Conservation (phyloP, 1,140 invertebrate genomes). For the Formica exsecta region DNA sequence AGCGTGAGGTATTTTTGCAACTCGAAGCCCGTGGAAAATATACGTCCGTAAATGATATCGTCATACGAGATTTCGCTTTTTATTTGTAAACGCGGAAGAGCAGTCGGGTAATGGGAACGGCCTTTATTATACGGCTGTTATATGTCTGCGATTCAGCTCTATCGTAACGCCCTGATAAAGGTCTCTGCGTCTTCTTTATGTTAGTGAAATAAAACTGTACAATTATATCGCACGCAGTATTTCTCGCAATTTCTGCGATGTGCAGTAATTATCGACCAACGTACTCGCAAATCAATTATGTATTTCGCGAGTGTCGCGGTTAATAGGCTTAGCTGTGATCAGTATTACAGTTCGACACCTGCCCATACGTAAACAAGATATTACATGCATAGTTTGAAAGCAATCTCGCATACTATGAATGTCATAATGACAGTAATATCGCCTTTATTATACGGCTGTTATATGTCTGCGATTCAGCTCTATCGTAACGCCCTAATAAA, state of each 20-base stretch:
- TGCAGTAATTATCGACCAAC: slow-evolving; percentile 23
- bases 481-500: slow-evolving; percentile 38
- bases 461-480: slow-evolving; percentile 48
- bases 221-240: background rate
- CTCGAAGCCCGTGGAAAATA: background rate
- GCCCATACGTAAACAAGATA: too few species aligned
- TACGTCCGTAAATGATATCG: slow-evolving; percentile 47
- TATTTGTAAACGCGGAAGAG: slow-evolving; percentile 58
- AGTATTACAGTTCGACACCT: too few species aligned
- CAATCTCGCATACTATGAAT: too few species aligned
- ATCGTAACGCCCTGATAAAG: slow-evolving; percentile 34
- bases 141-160: slow-evolving; percentile 50
- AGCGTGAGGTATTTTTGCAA: slow-evolving; percentile 14
- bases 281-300: background rate
- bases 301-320: background rate
- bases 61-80: slow-evolving; percentile 41
- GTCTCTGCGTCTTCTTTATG: background rate
- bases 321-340: too few species aligned
- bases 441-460: slow-evolving; percentile 22
- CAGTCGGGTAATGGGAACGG: slow-evolving; percentile 43
- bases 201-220: slow-evolving; percentile 36
- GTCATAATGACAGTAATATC: too few species aligned
- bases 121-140: slow-evolving; percentile 22
- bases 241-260: background rate
- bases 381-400: too few species aligned